Evolutionary conservation across 2,113 vertebrate species (phyloP), one percentile per base, ranked within the genome.

Genomic region (Lasiurus cinereus): DNA sequence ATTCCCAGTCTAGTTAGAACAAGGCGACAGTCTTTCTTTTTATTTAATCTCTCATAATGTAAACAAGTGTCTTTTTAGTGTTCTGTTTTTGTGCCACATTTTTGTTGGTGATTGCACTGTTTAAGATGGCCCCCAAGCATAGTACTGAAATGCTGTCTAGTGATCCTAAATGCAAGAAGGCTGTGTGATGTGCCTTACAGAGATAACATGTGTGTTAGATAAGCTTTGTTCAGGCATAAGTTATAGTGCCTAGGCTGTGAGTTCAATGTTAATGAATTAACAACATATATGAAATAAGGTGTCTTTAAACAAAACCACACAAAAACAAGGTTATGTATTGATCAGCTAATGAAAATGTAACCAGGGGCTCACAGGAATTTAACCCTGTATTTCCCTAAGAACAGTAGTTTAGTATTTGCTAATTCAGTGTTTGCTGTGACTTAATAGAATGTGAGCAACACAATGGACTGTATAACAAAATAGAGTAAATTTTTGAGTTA

Each of bases 251-350:
- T 67, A 74, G 62, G 82, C 66, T 9, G 24, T 83, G 46, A 73
- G 43, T 72, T 82, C n/a, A 66, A 0, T 64, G 33, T 73, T 91
- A 69, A 31, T 90, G 50, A 95, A 88, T 72, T 72, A 82, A 70
- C 69, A 89, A 0, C 87, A 48, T 83, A 16, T 82, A 31, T 87
- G 64, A 80, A 88, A 66, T 79, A 92, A 87, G 54, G 1, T 83
- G 5, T 84, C 48, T 95, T 83, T 79, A 84, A 88, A 70, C 33
- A 95, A 36, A 97, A 72, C 72, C 46, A 31, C 15, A 52, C 52
- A 31, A 48, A 46, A 85, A 18, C 31, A 66, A 88, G 29, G 27
- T 90, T 56, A 66, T 39, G 0, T 76, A 33, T 91, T 94, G 66
- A 80, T 54, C 8, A n/a, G 12, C 27, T 88, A 48, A 70, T 16